These are phyloP conservation scores for Drosophila conformis DNA, from an alignment of 2,888 invertebrate species.

Conservation along the genomic window DNA sequence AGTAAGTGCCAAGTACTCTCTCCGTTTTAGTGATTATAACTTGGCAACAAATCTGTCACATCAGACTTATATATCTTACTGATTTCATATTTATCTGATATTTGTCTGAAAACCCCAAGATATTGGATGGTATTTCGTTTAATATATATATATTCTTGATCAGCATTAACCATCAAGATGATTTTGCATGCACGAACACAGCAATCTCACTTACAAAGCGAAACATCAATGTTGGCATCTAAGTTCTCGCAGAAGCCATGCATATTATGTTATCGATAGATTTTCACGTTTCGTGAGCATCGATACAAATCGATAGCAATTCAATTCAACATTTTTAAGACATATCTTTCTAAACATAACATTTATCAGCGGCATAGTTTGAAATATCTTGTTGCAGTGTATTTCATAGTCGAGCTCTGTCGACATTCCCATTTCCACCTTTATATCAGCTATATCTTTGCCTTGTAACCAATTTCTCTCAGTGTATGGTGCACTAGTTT, in stretches of 20 bases:
- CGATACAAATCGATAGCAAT: background rate
- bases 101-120: background rate
- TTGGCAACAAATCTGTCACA: background rate
- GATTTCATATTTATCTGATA: too few relatives aligned
- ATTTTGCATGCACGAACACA: background rate
- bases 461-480: slow-evolving; percentile 15
- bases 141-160: background rate
- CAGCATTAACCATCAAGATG: background rate
- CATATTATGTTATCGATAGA: background rate
- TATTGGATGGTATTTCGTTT: background rate
- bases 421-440: too few relatives aligned
- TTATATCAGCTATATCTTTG: too few relatives aligned
- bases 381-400: background rate
- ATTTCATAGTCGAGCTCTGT: background rate
- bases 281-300: background rate
- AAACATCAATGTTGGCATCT: too few relatives aligned
- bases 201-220: too few relatives aligned
- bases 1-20: background rate
- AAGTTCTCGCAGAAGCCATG: background rate
- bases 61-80: background rate
- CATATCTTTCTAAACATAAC: rapidly evolving
- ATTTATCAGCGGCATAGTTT: background rate
- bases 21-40: background rate
- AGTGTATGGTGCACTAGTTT: slow-evolving; percentile 55
- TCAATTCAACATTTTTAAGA: background rate